Evolutionary conservation across 2,113 vertebrate genomes (phyloP).

Genomic region (Tamias sibiricus): DNA sequence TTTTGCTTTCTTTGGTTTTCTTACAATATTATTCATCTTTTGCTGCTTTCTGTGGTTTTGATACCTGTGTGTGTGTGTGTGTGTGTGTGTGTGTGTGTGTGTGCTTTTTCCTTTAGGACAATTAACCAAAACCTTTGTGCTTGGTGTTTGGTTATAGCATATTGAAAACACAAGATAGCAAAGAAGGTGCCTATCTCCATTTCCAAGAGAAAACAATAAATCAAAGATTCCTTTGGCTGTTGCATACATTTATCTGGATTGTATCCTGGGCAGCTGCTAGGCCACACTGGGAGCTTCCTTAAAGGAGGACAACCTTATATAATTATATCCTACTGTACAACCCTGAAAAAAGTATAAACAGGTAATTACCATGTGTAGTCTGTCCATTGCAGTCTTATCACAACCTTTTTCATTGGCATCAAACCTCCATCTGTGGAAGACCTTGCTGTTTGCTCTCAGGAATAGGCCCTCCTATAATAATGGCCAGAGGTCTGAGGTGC

Average conservation of each 20-base stretch:
- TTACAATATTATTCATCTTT: not conserved
- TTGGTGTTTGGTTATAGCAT: not conserved
- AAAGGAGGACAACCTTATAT: not conserved
- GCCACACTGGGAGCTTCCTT: not conserved
- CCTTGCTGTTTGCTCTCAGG: not conserved
- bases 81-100: not conserved
- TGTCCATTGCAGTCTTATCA: not conserved
- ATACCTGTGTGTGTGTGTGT: not conserved
- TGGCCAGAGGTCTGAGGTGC: not conserved
- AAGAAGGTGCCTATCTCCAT: not conserved
- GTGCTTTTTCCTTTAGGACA: slow-evolving; percentile 20
- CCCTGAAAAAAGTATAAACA: not conserved
- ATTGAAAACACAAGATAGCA: not conserved
- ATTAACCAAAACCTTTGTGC: not conserved
- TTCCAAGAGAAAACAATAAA: not conserved
- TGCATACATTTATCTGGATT: not conserved
- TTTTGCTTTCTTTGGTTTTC: slow-evolving; percentile 1
- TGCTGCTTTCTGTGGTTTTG: slow-evolving; percentile 2
- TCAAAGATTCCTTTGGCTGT: not conserved
- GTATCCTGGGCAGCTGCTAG: not conserved
- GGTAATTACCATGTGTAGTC: not conserved
- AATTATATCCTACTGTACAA: not conserved
- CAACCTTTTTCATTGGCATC: not conserved
- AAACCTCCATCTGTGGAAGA: not conserved
- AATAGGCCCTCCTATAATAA: not conserved